Conservation (phyloP, 2,888 invertebrate species). For the Rhyacophila evoluta region DNA sequence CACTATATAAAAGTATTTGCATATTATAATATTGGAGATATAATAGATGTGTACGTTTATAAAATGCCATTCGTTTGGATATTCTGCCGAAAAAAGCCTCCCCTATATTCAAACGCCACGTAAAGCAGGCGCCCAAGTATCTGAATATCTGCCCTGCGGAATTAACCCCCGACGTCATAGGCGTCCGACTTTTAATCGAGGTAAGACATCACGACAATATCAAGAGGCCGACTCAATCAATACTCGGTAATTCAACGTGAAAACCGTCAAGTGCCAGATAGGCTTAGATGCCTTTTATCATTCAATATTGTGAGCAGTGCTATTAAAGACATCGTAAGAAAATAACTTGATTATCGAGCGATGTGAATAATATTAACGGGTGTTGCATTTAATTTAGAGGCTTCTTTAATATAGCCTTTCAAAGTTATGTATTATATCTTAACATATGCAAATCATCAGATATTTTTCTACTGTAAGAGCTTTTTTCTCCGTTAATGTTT, state of each 20-base stretch:
- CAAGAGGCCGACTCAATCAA: slow-evolving; percentile 14
- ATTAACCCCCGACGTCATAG: neutral
- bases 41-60: no score
- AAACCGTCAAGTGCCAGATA: neutral
- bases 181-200: slow-evolving; percentile 1
- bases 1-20: no score
- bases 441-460: no score
- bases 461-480: no score
- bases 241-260: slow-evolving; percentile 2
- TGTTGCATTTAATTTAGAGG: slow-evolving; percentile 32
- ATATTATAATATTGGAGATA: no score
- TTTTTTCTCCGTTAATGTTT: no score
- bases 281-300: slow-evolving; percentile 25
- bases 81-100: no score
- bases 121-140: no score
- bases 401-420: no score
- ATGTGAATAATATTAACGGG: neutral
- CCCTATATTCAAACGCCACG: no score
- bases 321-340: neutral
- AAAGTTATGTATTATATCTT: no score
- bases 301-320: slow-evolving; percentile 46
- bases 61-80: no score
- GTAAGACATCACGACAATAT: neutral
- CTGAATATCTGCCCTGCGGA: neutral
- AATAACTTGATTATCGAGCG: neutral